Evolutionary conservation across 2,888 invertebrate genomes (phyloP), one percentile per base, ranked within the genome.

Genomic region (Plebejus anna): DNA sequence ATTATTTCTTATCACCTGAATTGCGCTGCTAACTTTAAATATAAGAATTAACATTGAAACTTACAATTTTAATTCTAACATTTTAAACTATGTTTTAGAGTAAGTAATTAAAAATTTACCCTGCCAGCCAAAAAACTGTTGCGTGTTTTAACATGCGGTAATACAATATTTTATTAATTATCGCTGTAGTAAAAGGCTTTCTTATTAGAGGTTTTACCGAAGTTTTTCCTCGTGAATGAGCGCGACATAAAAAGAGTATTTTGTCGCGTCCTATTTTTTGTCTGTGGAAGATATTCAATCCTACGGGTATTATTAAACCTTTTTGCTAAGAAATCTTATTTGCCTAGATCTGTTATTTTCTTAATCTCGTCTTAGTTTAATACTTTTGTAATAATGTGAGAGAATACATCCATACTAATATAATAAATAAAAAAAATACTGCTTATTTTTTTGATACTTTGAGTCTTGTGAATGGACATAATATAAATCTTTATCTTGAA

Each of bases 111-210:
- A 71, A 72, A 72, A 11, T 72, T 47, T 13, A 72, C 47, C 47
- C 28, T 47, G 47, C 42, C 28, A 72, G 28, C 11, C 11, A 47
- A 72, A 42, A 47, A 11, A 22, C 42, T 28, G n/a, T 38, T 36
- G 72, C 72, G 47, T 72, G 72, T 47, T 71, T 47, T 42, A 71
- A 47, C 42, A 38, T n/a, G 22, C 72, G 42, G 22, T 32, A n/a
- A 47, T 47, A 71, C 22, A 47, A 71, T 47, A 47, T 71, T 71
- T 42, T 28, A 72, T 72, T 72, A 47, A 72, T 16, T 72, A 22
- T 42, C 28, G 7, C 9, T 47, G 13, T 36, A 36, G 32, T 32
- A 32, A 66, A 61, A 36, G 32, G 13, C 66, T 13, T 9, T 28
- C 9, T 11, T 61, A 16, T 36, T 11, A 13, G 66, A 66, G 13